Evolutionary conservation across 2,113 vertebrate genomes (phyloP).

Genomic region (Lophura nycthemera): DNA sequence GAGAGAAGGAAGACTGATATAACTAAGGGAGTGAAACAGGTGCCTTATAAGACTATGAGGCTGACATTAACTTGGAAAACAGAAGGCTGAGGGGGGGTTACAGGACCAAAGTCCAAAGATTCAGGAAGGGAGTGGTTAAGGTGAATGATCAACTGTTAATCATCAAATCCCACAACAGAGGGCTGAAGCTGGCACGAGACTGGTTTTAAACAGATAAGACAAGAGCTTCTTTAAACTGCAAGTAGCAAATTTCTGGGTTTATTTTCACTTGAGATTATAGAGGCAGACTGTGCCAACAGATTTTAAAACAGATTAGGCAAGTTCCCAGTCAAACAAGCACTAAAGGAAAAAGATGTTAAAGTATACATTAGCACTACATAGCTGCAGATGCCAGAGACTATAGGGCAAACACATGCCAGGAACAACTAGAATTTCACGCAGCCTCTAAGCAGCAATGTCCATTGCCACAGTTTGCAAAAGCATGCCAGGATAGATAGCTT

Average conservation of each 20-base stretch:
- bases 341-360: background rate
- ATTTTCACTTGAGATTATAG: background rate
- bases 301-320: background rate
- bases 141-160: background rate
- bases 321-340: background rate
- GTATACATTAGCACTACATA: background rate
- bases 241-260: background rate
- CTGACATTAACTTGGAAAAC: background rate
- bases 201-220: background rate
- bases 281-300: background rate
- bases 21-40: background rate
- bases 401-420: background rate
- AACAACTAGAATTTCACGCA: background rate
- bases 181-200: background rate
- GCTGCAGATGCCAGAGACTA: background rate
- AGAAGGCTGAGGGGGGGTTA: background rate
- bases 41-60: background rate
- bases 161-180: background rate
- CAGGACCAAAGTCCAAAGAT: background rate
- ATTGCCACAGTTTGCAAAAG: background rate
- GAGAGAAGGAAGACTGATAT: background rate
- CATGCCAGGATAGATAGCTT: fast-evolving
- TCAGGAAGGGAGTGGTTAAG: background rate
- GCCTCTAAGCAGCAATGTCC: fast-evolving
- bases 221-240: background rate